Percentiles rank a stretch among this genome's conserved stretches.
These are phyloP conservation scores for Marisa cornuarietis DNA, from an alignment of 1,140 invertebrate genomes.

Conservation along the genomic window DNA sequence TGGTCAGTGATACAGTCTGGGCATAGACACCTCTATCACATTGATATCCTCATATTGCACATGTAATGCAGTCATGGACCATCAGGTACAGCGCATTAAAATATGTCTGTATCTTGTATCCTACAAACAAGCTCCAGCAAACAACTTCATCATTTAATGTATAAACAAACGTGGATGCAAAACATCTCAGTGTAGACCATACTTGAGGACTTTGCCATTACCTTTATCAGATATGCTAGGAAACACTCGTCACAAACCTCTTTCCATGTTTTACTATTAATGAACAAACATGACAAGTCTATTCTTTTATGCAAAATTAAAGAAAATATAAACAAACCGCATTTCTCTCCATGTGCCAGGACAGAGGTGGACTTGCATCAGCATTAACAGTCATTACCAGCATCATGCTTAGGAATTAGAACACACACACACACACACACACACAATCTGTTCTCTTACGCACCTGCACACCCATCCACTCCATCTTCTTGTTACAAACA, in stretches of 20 bases:
- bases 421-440: conserved; percentile 16
- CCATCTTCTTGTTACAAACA: background rate
- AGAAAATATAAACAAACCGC: background rate
- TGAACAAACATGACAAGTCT: background rate
- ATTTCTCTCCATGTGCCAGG: background rate
- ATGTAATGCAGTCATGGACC: too few species aligned
- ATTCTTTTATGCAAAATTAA: background rate
- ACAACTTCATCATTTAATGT: too few species aligned
- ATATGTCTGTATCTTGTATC: too few species aligned
- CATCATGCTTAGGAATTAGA: background rate
- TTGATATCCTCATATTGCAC: too few species aligned
- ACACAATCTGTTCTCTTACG: background rate
- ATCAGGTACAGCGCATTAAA: too few species aligned
- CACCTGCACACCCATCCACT: background rate
- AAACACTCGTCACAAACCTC: background rate
- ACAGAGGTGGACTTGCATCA: background rate
- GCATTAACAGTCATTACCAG: background rate
- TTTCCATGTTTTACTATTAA: background rate
- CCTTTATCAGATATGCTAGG: background rate
- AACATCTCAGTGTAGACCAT: too few species aligned
- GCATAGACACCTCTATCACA: too few species aligned
- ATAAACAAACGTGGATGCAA: too few species aligned
- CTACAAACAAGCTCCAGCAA: too few species aligned
- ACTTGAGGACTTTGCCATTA: background rate
- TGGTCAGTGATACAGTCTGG: too few species aligned